Evolutionary conservation across 2,113 vertebrate genomes (phyloP).

Genomic region (Tyrannus savana): DNA sequence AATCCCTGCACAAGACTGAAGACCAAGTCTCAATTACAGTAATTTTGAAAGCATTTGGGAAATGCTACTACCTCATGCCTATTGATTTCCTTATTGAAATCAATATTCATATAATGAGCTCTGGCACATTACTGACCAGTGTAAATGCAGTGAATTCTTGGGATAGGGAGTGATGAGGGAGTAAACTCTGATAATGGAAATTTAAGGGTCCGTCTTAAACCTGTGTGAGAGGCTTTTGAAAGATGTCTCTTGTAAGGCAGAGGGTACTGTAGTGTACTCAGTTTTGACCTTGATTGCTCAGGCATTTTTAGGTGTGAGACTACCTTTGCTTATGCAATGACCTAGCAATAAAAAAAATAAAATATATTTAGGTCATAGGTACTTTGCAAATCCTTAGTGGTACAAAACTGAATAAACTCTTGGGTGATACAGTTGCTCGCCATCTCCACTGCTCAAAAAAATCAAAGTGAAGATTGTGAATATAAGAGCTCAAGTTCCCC

Average conservation of each 20-base stretch:
- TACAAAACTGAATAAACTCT: not conserved
- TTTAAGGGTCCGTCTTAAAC: not conserved
- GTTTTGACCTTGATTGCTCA: not conserved
- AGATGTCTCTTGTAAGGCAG: not conserved
- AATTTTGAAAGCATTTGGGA: slow-evolving; percentile 33
- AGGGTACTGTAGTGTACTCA: not conserved
- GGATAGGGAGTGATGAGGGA: not conserved
- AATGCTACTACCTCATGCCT: slow-evolving; percentile 9
- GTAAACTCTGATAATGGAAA: slow-evolving; percentile 8
- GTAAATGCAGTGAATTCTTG: slow-evolving; percentile 25
- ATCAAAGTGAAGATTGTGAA: not conserved
- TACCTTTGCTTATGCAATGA: not conserved
- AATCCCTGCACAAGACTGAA: not conserved
- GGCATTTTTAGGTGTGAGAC: not conserved
- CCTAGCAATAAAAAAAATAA: not conserved
- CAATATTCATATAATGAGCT: slow-evolving; percentile 61
- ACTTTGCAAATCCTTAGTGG: not conserved
- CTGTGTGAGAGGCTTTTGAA: not conserved
- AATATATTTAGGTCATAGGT: not conserved
- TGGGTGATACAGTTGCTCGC: not conserved
- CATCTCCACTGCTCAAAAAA: not conserved
- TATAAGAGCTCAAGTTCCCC: not conserved
- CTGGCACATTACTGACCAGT: not conserved
- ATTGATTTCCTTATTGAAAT: slow-evolving; percentile 54
- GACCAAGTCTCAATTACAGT: not conserved